Evolutionary conservation across 2,113 vertebrate species (phyloP), one percentile per base, ranked within the genome.

Genomic region (Tonatia bakeri): DNA sequence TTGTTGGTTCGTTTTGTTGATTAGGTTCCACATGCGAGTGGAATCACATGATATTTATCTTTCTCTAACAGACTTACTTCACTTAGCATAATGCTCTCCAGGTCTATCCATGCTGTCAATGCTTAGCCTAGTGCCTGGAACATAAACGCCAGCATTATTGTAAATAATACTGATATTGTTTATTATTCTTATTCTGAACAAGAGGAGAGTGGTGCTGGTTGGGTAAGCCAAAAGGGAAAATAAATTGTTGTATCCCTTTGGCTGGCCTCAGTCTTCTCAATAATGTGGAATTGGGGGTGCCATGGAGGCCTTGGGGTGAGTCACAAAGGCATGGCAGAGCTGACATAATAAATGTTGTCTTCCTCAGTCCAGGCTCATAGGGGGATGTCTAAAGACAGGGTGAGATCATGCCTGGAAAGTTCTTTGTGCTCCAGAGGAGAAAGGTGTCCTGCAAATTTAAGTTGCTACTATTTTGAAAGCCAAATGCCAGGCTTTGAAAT

Each of bases 401-500:
- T 96, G 95, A 95, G 81, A 92, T 97, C 94, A 94, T 86, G 65
- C 88, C 87, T 97, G 76, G 33, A 85, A 85, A 96, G 52, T 76
- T 90, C 80, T 90, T 85, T 87, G 90, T 95, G 87, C 69, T 85
- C 59, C 45, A 90, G 81, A 88, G 24, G 31, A 87, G 88, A 92
- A 92, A 92, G 56, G 79, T 80, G 43, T 33, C 80, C 59, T 87
- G 43, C 10, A 69, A 91, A 82, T 90, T 95, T 92, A 94, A 86
- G 59, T 91, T 22, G 10, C 81, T 96, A 88, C 90, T 73, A 95
- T 91, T 95, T 90, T 87, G 72, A 95, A 97, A 95, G 65, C 84
- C 94, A 97, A 97, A 96, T 64, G 67, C 26, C 94, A 96, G 40
- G 45, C 76, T 97, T 96, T 96, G 76, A 96, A 94, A 97, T 73